Evolutionary conservation across 2,797 vertebrate genomes (phyloP).

Genomic region (Danio aesculapii): DNA sequence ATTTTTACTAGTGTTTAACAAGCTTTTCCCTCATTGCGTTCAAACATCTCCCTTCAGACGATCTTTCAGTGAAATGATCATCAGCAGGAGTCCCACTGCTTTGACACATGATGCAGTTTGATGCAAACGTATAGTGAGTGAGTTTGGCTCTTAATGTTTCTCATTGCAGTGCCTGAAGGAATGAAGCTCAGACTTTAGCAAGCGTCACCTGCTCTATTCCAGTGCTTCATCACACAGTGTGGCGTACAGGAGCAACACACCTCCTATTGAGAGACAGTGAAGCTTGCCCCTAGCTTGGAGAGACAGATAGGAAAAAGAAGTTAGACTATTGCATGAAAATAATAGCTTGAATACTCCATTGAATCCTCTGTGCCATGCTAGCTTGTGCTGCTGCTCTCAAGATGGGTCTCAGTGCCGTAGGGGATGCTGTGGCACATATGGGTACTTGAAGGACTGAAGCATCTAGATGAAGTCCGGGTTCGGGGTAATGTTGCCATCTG

Average conservation of each 20-base stretch:
- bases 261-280: slow-evolving; percentile 26
- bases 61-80: neutral
- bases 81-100: slow-evolving; percentile 11
- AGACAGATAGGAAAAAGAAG: slow-evolving; percentile 30
- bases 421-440: slow-evolving; percentile 45
- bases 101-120: slow-evolving; percentile 15
- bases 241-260: neutral
- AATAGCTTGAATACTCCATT: slow-evolving; percentile 23
- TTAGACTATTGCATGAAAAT: neutral
- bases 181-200: slow-evolving; percentile 9
- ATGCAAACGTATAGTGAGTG: slow-evolving; percentile 14
- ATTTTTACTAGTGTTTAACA: neutral
- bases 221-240: slow-evolving; percentile 26
- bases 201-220: slow-evolving; percentile 22
- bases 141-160: slow-evolving; percentile 20
- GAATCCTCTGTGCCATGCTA: slow-evolving; percentile 37
- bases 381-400: slow-evolving; percentile 37
- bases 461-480: slow-evolving; percentile 38
- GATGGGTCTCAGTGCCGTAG: slow-evolving; percentile 35
- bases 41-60: neutral
- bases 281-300: slow-evolving; percentile 4
- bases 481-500: slow-evolving; percentile 43
- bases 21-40: slow-evolving; percentile 1
- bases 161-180: slow-evolving; percentile 29
- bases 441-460: slow-evolving; percentile 34